Evolutionary conservation across 2,888 invertebrate species (phyloP).

Genomic region (Andricus quercusramuli): DNA sequence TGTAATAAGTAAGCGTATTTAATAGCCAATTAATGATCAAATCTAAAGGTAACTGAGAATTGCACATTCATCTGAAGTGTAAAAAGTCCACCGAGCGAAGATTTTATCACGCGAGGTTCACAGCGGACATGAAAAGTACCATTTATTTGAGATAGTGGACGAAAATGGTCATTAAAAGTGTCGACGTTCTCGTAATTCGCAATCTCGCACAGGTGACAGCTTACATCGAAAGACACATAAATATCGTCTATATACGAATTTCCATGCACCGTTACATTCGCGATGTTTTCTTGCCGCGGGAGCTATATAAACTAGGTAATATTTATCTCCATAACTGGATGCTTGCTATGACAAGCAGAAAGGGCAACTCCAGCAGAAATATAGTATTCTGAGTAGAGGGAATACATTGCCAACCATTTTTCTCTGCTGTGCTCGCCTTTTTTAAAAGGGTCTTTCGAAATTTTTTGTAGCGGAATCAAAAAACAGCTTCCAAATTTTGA

Average conservation of each 20-base stretch:
- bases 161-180: conserved; percentile 7
- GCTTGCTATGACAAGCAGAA: conserved; percentile 17
- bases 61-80: neutral
- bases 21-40: too few relatives aligned
- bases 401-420: neutral
- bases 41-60: too few relatives aligned
- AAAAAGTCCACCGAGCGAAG: neutral
- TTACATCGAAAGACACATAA: conserved; percentile 8
- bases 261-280: conserved; percentile 12
- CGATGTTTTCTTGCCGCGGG: neutral
- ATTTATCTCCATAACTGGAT: conserved; percentile 35
- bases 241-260: neutral
- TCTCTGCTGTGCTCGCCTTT: neutral
- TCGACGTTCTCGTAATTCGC: neutral
- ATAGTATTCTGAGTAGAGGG: conserved; percentile 9
- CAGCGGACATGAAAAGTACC: neutral
- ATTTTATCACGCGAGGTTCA: neutral
- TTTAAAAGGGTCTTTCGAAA: too few relatives aligned
- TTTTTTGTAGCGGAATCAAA: too few relatives aligned
- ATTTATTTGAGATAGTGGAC: neutral
- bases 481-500: too few relatives aligned
- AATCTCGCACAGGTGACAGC: conserved; percentile 1
- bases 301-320: conserved; percentile 23
- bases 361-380: conserved; percentile 10
- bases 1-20: too few relatives aligned